A percentile compares a stretch with the other conserved stretches of the same genome.
Evolutionary conservation across 2,113 vertebrate species (phyloP).

Genomic region (Tragelaphus buxtoni): DNA sequence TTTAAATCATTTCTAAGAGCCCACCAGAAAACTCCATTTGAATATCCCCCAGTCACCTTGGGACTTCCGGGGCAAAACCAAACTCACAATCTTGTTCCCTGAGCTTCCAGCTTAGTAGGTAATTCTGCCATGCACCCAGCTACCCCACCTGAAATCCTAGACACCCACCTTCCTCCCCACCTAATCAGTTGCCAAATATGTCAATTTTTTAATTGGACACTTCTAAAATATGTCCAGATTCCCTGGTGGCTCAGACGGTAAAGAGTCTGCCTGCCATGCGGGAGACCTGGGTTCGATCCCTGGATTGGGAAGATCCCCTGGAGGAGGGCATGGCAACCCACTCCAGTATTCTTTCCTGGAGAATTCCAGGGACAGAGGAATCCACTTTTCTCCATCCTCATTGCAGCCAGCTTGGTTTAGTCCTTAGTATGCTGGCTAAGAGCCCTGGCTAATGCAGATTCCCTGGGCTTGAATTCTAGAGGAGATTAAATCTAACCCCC

Average conservation of each 20-base stretch:
- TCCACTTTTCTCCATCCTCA: not conserved
- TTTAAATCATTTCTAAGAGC: not conserved
- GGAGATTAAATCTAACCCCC: not conserved
- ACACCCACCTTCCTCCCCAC: not conserved
- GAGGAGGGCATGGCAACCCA: not conserved
- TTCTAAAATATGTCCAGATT: not conserved
- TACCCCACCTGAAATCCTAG: not conserved
- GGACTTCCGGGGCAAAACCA: not conserved
- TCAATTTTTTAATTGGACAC: not conserved
- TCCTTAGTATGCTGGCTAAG: not conserved
- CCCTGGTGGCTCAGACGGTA: not conserved
- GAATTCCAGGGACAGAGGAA: not conserved
- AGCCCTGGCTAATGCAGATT: not conserved
- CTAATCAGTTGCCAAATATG: not conserved
- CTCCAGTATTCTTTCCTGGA: not conserved
- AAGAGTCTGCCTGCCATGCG: not conserved
- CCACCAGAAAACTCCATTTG: not conserved
- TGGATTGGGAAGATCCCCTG: not conserved
- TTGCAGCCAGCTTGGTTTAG: not conserved
- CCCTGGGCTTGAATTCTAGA: not conserved
- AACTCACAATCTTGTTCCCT: not conserved
- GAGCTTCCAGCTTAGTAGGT: not conserved
- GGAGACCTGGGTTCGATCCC: not conserved
- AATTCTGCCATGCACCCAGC: not conserved
- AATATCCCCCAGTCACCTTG: too few species aligned